phyloP scores from a whole-genome alignment of 2,797 vertebrate genomes.

The Chelmon rostratus region DNA sequence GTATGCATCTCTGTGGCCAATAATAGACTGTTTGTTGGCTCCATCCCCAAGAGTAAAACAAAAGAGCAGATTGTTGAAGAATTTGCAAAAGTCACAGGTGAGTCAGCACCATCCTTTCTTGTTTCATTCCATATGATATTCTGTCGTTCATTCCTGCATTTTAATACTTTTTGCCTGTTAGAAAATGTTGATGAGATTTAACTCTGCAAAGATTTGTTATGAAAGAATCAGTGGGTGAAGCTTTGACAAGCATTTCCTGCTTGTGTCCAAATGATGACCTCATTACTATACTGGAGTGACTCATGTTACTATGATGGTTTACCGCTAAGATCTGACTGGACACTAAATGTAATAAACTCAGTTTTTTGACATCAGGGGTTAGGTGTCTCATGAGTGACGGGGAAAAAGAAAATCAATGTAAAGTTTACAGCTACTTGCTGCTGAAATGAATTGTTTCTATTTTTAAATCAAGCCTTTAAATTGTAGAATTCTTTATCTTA shows the following conservation, averaged over 20 bases:
- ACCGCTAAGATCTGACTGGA: slow-evolving; percentile 80
- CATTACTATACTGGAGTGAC: slow-evolving; percentile 66
- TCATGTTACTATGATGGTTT: slow-evolving; percentile 72
- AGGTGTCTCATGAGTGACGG: background rate
- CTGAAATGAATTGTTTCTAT: background rate
- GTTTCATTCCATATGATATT: background rate
- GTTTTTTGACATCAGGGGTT: background rate
- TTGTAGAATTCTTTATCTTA: no score
- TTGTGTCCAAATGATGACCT: slow-evolving; percentile 73
- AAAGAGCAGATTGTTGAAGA: slow-evolving; percentile 99
- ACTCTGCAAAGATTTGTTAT: background rate
- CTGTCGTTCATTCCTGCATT: background rate
- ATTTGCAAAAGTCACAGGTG: slow-evolving; percentile 99
- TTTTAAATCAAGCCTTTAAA: background rate
- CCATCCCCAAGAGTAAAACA: slow-evolving; percentile 99
- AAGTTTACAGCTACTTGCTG: background rate
- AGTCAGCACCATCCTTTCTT: slow-evolving; percentile 51
- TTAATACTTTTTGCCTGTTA: background rate
- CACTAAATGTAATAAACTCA: background rate
- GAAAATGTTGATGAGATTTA: background rate
- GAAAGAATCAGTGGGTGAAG: background rate
- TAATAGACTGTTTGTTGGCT: slow-evolving; percentile 99
- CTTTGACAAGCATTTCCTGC: background rate
- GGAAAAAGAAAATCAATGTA: background rate
- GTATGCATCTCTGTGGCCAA: slow-evolving; percentile 99